Base-by-base conservation (phyloP, 1,140 invertebrate genomes). In the Anastatus disparis region DNA sequence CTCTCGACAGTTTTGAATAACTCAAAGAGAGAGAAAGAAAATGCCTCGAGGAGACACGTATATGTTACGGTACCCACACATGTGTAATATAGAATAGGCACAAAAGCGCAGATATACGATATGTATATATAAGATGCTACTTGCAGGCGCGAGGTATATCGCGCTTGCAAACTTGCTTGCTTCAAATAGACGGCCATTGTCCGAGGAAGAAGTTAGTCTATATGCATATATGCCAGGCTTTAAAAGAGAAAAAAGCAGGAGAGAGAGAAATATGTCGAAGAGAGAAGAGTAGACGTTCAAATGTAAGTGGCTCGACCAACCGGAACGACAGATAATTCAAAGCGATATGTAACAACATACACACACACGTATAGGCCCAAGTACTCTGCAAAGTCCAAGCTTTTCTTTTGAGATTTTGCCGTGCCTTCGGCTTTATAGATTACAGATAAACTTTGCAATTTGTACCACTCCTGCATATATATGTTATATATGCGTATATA, bases 391-490 rank as follows among this genome's bases (percentile, higher is more conserved):
- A 6, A 24, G 12, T n/a, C 29, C 17, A 6, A 7, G 56, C 31
- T 24, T 12, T 12, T 12, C 35, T 38, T n/a, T 58, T 13, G 20
- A 40, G 55, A 38, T 58, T 40, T 35, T 31, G 17, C 55, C 35
- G 55, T 46, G 55, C 58, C 61, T 67, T 27, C 58, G 40, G 56
- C 52, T 22, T n/a, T 66, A 52, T 66, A 58, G 58, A 58, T 71
- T 67, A 67, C 53, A 52, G 61, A 63, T 63, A 63, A 63, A 50
- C 61, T 35, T 67, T 29, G 40, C 53, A 67, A 67, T 63, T 63
- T 56, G 53, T 67, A 56, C 64, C 64, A 53, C 64, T 42, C 62
- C 62, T 42, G 44, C n/a, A n/a, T n/a, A n/a, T n/a, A n/a, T n/a
- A n/a, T n/a, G n/a, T n/a, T n/a, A n/a, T n/a, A n/a, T n/a, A n/a